phyloP scores from a whole-genome alignment of 37 sponge, comb jelly and placozoan genomes.

The Eunapius fragilis region DNA sequence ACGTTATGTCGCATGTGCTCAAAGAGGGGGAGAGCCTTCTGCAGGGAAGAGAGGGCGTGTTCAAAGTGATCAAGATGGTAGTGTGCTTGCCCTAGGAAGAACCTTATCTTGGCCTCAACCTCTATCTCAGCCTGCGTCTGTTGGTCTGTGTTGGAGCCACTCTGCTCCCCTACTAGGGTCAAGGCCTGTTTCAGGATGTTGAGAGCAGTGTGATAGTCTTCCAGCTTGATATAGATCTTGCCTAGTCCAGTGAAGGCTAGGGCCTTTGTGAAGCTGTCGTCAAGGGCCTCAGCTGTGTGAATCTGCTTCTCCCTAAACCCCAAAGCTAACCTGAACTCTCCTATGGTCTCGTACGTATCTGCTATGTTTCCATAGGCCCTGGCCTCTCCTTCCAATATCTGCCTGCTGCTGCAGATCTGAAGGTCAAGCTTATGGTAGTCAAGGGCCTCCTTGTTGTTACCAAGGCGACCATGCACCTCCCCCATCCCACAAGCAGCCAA shows the following conservation, averaged over 20 bases:
- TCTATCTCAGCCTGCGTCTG: slow-evolving; percentile 58
- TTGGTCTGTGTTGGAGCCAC: not conserved
- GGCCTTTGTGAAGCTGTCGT: slow-evolving; percentile 64
- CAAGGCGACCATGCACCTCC: slow-evolving; percentile 80
- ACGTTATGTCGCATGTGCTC: slow-evolving; percentile 70
- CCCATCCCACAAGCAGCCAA: slow-evolving; percentile 82
- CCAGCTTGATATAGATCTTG: slow-evolving; percentile 69
- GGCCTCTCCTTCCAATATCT: slow-evolving; percentile 66
- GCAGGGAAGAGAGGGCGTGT: slow-evolving; percentile 62
- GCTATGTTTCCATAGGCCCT: slow-evolving; percentile 85
- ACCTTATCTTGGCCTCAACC: slow-evolving; percentile 84
- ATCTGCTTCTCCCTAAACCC: slow-evolving; percentile 78
- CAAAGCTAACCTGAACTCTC: slow-evolving; percentile 77
- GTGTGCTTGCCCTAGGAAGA: slow-evolving; percentile 86
- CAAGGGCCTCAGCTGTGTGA: slow-evolving; percentile 53
- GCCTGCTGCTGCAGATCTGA: slow-evolving; percentile 45
- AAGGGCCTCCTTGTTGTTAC: slow-evolving; percentile 73
- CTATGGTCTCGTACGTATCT: slow-evolving; percentile 76
- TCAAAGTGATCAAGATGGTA: slow-evolving; percentile 71
- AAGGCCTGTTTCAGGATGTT: slow-evolving; percentile 84
- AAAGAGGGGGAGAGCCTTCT: slow-evolving; percentile 74
- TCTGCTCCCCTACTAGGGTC: slow-evolving; percentile 45
- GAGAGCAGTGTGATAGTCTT: slow-evolving; percentile 61
- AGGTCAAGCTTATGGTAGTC: slow-evolving; percentile 80
- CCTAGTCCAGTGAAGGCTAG: slow-evolving; percentile 81